Evolutionary conservation across 1,140 invertebrate genomes (phyloP).

Genomic region (Papilio helenus): DNA sequence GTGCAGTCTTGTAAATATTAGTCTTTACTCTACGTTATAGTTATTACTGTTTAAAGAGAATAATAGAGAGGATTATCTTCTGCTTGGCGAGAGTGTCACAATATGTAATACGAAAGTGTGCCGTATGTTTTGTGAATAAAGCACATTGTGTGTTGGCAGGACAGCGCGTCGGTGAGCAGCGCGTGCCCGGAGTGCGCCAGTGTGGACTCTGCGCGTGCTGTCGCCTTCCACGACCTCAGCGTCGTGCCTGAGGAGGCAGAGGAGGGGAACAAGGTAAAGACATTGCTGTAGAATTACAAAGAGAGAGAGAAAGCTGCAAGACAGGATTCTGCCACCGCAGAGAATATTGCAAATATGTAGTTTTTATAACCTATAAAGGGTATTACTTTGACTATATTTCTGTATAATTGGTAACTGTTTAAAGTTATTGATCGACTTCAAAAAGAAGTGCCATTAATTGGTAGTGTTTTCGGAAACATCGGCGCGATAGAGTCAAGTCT

Average conservation of each 20-base stretch:
- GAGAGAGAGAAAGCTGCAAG: too few species aligned
- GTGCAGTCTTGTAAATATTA: constrained; percentile 24
- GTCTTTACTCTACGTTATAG: neutral
- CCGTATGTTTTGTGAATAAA: constrained; percentile 55
- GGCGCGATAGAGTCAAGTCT: too few species aligned
- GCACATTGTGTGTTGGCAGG: constrained; percentile 74
- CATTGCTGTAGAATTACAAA: neutral
- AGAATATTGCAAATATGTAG: too few species aligned
- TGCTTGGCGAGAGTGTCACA: neutral
- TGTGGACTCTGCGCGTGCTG: constrained; percentile 69
- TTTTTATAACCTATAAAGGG: too few species aligned
- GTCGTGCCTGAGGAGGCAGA: constrained; percentile 89
- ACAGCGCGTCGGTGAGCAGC: constrained; percentile 78
- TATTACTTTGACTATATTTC: too few species aligned
- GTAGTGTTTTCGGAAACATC: too few species aligned
- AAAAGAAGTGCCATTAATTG: too few species aligned
- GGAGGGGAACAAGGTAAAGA: constrained; percentile 77
- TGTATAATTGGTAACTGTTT: too few species aligned
- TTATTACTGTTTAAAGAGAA: neutral
- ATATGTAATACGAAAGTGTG: neutral
- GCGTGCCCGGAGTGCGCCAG: constrained; percentile 80
- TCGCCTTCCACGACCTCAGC: constrained; percentile 89
- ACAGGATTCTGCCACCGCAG: too few species aligned
- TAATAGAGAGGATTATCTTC: too few species aligned
- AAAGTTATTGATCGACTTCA: too few species aligned